These are phyloP conservation scores for Chironomus tepperi DNA, from an alignment of 1,140 invertebrate species.

Conservation along the genomic window DNA sequence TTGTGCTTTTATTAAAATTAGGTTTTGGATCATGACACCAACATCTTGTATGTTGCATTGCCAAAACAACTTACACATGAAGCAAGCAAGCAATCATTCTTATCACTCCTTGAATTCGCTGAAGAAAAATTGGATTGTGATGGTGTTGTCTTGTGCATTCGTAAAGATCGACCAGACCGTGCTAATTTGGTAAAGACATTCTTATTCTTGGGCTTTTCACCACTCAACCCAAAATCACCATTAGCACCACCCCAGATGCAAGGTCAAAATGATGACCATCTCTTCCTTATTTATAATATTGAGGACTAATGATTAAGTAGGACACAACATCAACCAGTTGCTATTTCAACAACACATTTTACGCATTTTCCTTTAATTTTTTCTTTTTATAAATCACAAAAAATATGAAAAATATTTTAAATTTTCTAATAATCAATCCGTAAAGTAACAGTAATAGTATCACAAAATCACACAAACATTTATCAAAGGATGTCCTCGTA, in stretches of 20 bases:
- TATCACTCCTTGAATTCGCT: conserved; percentile 88
- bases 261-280: conserved; percentile 32
- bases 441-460: too few relatives aligned
- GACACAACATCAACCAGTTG: not conserved
- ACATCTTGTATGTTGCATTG: conserved; percentile 75
- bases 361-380: not conserved
- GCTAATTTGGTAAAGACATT: conserved; percentile 83
- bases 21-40: conserved; percentile 55
- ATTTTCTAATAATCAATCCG: not conserved
- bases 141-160: conserved; percentile 57
- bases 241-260: conserved; percentile 50
- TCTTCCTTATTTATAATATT: conserved; percentile 38
- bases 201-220: conserved; percentile 91
- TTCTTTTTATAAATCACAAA: not conserved
- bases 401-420: not conserved
- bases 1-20: conserved; percentile 27
- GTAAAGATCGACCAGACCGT: conserved; percentile 74
- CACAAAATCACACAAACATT: too few relatives aligned
- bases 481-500: too few relatives aligned
- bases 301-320: conserved; percentile 30
- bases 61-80: conserved; percentile 73
- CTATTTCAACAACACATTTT: not conserved
- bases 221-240: conserved; percentile 72
- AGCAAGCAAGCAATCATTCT: conserved; percentile 87
- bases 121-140: conserved; percentile 82